Base-by-base conservation (phyloP, 2,888 invertebrate species). In the Drosophila barbarae region DNA sequence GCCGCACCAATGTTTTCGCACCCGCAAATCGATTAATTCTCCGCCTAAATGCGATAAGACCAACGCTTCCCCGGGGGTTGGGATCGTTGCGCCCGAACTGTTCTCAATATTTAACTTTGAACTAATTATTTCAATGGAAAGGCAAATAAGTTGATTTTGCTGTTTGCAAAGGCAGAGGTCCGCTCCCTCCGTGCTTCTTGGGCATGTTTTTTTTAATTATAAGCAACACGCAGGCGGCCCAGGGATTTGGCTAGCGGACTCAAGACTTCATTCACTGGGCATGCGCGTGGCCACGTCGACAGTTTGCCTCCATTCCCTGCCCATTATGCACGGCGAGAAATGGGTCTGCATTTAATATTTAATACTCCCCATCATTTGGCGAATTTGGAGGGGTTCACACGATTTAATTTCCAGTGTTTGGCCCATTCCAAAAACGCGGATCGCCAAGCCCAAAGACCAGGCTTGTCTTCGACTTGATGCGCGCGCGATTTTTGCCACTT, bases 101-200 rank as follows among this genome's bases (percentile, higher is more conserved):
- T 18, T 18, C 18, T 18, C 18, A 18, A 85, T 85, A 87, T 86
- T 87, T 86, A 85, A 84, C 85, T 85, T 82, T 86, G 85, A 81
- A 83, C 87, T 87, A 87, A 87, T 87, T 87, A 87, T 87, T 87
- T 87, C 87, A 82, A 79, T 82, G 86, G 87, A 87, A 87, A 85
- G 76, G 81, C 85, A 86, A 85, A 86, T 80, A 83, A 75, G 76
- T 79, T 76, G 75, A 73, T 73, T 71, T 74, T 66, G 74, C 69
- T 82, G 77, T 73, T 72, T 51, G 46, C 35, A 12, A 26, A 4
- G 10, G 38, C 38, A 21, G 21, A 18, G 6, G 18, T 39, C 39
- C 13, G 18, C 18, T 30, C 28, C 23, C 42, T 38, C 34, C 39
- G 52, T n/a, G 55, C 57, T 52, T 46, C 54, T 71, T 82, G 65